Evolutionary conservation across 2,888 invertebrate genomes (phyloP).

Genomic region (Portevinia maculata): DNA sequence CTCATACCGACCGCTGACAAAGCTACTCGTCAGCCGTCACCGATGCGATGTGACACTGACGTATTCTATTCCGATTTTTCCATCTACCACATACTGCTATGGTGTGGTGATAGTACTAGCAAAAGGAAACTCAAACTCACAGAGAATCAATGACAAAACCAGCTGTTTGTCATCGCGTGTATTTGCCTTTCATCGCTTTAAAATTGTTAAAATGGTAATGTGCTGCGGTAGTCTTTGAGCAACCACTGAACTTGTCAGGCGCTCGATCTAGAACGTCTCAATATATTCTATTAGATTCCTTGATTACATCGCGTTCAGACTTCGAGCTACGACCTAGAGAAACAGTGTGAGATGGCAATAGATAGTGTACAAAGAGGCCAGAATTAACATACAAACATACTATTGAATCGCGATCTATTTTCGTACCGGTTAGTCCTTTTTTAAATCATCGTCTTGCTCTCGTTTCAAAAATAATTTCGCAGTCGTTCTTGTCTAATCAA

Average conservation of each 20-base stretch:
- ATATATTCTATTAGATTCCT: conserved; percentile 5
- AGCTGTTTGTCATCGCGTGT: conserved; percentile 56
- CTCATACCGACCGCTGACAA: conserved; percentile 19
- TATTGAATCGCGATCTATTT: background rate
- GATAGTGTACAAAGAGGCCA: background rate
- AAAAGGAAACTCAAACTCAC: conserved; percentile 45
- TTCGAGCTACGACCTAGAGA: conserved; percentile 8
- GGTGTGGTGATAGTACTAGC: conserved; percentile 30
- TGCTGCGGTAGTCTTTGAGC: conserved; percentile 68
- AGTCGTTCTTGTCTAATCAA: background rate
- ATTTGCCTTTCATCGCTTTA: conserved; percentile 45
- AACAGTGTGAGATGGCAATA: background rate
- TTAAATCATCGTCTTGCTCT: background rate
- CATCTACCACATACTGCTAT: background rate
- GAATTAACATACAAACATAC: background rate
- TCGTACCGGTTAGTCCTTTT: background rate
- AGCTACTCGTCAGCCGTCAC: conserved; percentile 10
- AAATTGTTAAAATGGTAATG: conserved; percentile 71
- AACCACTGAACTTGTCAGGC: conserved; percentile 69
- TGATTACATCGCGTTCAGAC: background rate
- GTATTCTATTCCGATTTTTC: conserved; percentile 40
- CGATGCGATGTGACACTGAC: conserved; percentile 32
- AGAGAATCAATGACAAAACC: conserved; percentile 52
- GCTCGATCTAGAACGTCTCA: conserved; percentile 55
- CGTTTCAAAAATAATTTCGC: background rate